Evolutionary conservation across 2,113 vertebrate species (phyloP).

Genomic region (Calidris pygmaea): DNA sequence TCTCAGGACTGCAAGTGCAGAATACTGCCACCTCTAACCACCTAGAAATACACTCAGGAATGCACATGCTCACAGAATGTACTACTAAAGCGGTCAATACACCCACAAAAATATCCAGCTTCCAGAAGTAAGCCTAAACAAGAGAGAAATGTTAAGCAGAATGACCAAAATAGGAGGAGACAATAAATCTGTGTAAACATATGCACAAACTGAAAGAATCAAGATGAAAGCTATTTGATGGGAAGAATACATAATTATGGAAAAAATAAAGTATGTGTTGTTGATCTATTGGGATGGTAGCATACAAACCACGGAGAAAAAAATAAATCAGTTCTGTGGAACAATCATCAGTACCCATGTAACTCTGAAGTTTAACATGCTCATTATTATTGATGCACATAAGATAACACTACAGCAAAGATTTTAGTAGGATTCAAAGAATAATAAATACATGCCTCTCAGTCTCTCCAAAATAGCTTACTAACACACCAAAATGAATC

Average conservation of each 20-base stretch:
- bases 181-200: not conserved
- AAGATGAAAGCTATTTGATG: not conserved
- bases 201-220: not conserved
- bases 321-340: not conserved
- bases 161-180: not conserved
- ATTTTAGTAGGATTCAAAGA: not conserved
- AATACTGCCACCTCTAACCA: not conserved
- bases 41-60: fast-evolving
- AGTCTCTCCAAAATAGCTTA: not conserved
- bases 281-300: not conserved
- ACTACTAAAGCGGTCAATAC: not conserved
- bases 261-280: not conserved
- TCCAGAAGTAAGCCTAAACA: not conserved
- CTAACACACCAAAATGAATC: not conserved
- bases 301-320: not conserved
- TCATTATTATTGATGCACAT: not conserved
- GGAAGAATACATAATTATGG: not conserved
- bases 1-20: not conserved
- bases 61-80: fast-evolving
- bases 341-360: not conserved
- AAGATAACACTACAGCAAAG: not conserved
- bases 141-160: not conserved
- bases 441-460: not conserved
- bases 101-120: not conserved
- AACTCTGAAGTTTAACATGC: not conserved